These are phyloP conservation scores for Galeruca laticollis DNA, from an alignment of 2,888 invertebrate species.

Conservation along the genomic window DNA sequence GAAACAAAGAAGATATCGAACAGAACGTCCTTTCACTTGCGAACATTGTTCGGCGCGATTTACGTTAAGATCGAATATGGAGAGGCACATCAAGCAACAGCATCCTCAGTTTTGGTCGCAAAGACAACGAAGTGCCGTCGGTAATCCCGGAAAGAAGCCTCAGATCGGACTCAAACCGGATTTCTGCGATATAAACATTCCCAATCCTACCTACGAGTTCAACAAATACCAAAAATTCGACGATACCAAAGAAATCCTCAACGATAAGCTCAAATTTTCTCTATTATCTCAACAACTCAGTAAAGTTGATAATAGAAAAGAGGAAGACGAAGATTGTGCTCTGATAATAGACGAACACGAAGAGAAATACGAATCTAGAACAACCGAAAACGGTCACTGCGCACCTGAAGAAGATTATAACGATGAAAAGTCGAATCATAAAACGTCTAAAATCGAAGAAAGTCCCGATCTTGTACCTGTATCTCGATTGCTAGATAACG, in stretches of 20 bases:
- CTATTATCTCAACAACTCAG: conserved; percentile 80
- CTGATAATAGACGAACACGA: conserved; percentile 77
- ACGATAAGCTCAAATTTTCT: conserved; percentile 80
- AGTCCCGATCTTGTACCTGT: conserved; percentile 82
- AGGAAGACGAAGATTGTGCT: conserved; percentile 72
- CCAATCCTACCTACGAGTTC: conserved; percentile 58
- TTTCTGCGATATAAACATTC: conserved; percentile 59
- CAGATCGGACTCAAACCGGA: conserved; percentile 57
- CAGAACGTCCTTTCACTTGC: conserved; percentile 91
- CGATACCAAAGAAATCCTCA: conserved; percentile 65
- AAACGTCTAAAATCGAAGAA: conserved; percentile 64
- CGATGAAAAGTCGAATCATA: conserved; percentile 51
- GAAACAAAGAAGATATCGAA: conserved; percentile 89
- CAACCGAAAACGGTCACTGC: conserved; percentile 45
- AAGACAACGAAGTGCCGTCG: conserved; percentile 74
- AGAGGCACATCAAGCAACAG: conserved; percentile 93
- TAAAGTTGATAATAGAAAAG: conserved; percentile 64
- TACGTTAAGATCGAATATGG: conserved; percentile 94
- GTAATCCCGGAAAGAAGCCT: conserved; percentile 68
- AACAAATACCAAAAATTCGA: conserved; percentile 58
- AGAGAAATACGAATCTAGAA: conserved; percentile 58
- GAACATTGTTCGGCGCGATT: conserved; percentile 92
- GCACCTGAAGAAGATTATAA: conserved; percentile 44
- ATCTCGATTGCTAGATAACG: conserved; percentile 81
- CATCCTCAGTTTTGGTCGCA: conserved; percentile 93